Conservation (phyloP, 2,888 invertebrate species). For the Magallana nippona region DNA sequence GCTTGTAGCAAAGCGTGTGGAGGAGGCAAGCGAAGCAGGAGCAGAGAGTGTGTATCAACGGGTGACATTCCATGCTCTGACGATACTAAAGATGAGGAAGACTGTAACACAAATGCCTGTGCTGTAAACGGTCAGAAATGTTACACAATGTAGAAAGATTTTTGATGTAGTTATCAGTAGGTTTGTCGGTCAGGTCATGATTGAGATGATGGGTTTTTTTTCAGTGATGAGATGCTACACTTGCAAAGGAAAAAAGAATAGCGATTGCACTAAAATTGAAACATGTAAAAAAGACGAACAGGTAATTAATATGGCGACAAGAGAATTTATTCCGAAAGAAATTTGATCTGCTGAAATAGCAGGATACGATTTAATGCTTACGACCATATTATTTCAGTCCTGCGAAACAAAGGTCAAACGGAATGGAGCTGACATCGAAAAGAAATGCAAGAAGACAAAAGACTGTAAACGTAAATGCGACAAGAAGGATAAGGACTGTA, state of each 20-base stretch:
- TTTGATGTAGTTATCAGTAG: no score
- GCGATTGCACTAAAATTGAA: conserved; percentile 6
- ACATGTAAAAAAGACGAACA: not conserved
- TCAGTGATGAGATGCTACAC: conserved; percentile 12
- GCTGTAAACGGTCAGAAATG: not conserved
- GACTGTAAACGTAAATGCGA: not conserved
- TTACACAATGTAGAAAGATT: no score
- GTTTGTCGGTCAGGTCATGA: not conserved
- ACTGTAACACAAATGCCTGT: not conserved
- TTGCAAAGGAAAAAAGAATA: conserved; percentile 12
- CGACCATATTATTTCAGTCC: not conserved
- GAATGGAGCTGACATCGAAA: not conserved
- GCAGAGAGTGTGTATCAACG: conserved; percentile 25
- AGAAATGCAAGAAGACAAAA: not conserved
- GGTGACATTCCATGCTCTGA: not conserved
- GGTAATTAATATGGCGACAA: not conserved
- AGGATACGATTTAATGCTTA: no score
- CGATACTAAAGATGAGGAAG: not conserved
- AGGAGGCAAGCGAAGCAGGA: conserved; percentile 29
- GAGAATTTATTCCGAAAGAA: no score
- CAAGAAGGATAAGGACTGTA: not conserved
- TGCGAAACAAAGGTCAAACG: not conserved
- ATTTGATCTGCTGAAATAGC: no score
- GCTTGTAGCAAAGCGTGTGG: conserved; percentile 35
- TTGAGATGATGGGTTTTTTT: not conserved